A percentile compares a stretch with the other conserved stretches of the same genome.
phyloP scores from a whole-genome alignment of 2,888 invertebrate species.

The Dione juno region DNA sequence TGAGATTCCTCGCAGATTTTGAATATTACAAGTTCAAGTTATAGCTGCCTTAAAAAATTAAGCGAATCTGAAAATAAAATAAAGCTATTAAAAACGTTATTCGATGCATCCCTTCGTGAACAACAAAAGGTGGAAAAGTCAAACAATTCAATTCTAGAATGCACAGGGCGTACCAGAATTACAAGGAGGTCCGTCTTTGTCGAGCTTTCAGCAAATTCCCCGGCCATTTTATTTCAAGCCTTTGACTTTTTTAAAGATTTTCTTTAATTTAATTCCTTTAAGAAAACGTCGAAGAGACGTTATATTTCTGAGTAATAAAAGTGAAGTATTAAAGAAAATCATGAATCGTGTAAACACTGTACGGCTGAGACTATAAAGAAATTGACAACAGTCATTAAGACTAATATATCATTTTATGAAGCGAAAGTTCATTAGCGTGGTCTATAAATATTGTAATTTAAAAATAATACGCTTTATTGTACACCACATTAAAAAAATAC shows the following conservation, averaged over 20 bases:
- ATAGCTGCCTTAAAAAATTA: background rate
- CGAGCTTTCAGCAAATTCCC: constrained; percentile 19
- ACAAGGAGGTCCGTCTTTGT: constrained; percentile 14
- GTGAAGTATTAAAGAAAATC: background rate
- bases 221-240: constrained; percentile 20
- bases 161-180: constrained; percentile 9
- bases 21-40: background rate
- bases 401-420: background rate
- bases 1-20: no score
- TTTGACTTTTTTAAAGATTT: constrained; percentile 15
- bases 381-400: background rate
- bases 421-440: no score
- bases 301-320: background rate
- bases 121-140: constrained; percentile 26
- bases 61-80: background rate
- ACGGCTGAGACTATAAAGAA: background rate
- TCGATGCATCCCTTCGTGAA: background rate
- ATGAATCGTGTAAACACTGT: background rate
- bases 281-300: background rate
- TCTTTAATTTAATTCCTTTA: constrained; percentile 12
- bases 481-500: no score
- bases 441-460: no score
- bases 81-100: constrained; percentile 5
- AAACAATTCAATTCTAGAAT: constrained; percentile 26
- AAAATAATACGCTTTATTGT: no score